A percentile compares a stretch with the other conserved stretches of the same genome.
These are phyloP conservation scores for Phaonia tiefii DNA, from an alignment of 2,888 invertebrate species.

Conservation along the genomic window DNA sequence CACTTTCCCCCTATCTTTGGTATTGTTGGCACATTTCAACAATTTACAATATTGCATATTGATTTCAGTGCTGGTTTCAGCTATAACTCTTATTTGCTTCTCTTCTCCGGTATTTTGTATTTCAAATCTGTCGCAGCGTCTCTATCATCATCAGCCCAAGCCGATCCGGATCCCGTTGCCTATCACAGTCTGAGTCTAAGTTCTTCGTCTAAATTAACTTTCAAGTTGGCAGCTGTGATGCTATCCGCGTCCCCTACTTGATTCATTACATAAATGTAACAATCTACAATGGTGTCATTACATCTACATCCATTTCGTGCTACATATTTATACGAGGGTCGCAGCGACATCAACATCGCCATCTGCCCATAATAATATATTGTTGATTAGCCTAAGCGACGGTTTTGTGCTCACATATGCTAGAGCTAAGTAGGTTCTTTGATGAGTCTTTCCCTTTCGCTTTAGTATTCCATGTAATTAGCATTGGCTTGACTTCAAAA, in stretches of 20 bases:
- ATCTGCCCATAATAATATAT: no score
- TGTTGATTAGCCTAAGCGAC: no score
- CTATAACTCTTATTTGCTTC: slow-evolving; percentile 43
- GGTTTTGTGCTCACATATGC: no score
- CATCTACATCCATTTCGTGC: background rate
- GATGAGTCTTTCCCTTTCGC: no score
- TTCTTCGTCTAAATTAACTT: slow-evolving; percentile 62
- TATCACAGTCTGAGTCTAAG: background rate
- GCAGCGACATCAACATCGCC: no score
- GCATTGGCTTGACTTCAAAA: no score
- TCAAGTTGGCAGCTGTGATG: slow-evolving; percentile 61
- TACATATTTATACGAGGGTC: background rate
- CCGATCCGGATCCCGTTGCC: background rate
- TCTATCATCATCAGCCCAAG: background rate
- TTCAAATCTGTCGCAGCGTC: background rate
- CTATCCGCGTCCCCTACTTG: slow-evolving; percentile 1
- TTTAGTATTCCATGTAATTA: no score
- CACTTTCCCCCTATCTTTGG: background rate
- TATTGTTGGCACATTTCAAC: slow-evolving; percentile 11
- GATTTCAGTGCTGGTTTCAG: slow-evolving; percentile 54
- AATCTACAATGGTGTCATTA: slow-evolving; percentile 52
- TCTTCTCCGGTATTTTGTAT: slow-evolving; percentile 20
- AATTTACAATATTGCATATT: slow-evolving; percentile 59
- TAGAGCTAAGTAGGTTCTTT: no score
- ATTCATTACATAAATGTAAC: slow-evolving; percentile 44